Evolutionary conservation across 1,140 invertebrate genomes (phyloP), one percentile per base, ranked within the genome.

Genomic region (Aculops lycopersici): DNA sequence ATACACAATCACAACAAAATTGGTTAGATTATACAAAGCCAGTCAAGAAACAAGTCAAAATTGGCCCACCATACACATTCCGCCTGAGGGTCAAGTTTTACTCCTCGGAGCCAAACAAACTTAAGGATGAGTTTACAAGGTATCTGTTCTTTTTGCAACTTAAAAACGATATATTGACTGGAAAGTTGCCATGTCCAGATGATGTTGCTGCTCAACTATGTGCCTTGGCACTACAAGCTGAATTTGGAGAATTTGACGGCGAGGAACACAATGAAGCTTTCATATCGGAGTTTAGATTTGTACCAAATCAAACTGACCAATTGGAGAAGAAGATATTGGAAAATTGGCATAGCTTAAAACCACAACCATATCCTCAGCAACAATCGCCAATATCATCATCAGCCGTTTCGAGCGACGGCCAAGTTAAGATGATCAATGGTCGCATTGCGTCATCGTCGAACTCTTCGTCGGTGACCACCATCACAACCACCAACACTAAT

Each of bases 31-130:
- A 84, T 20, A 88, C 81, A 3, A 97, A 97, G 60, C 70, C 77
- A 35, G 76, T 97, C 40, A 86, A 83, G 55, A 97, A 95, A 58
- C 90, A 97, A 69, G 81, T 95, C 20, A 86, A 90, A 72, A 92
- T 48, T 21, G 47, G 47, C n/a, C 47, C 84, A 37, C 86, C 81
- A 4, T 95, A 81, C 52, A 92, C 84, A 35, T 70, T 98, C 45
- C 61, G 83, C 43, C 64, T 97, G 37, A 74, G 78, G 58, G 88
- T 98, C 1, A 98, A 98, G 62, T 98, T 98, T 60, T 98, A 94
- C 60, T 90, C 86, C 1, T 92, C 84, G 0, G 90, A 98, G 58
- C 90, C 84, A 17, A 84, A 83, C 54, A 78, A 76, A 46, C 58
- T 92, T 31, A 65, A 79, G 38, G 84, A 90, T 59, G 81, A 92